phyloP scores from a whole-genome alignment of 2,113 vertebrate species.

The Boleophthalmus pectinirostris region DNA sequence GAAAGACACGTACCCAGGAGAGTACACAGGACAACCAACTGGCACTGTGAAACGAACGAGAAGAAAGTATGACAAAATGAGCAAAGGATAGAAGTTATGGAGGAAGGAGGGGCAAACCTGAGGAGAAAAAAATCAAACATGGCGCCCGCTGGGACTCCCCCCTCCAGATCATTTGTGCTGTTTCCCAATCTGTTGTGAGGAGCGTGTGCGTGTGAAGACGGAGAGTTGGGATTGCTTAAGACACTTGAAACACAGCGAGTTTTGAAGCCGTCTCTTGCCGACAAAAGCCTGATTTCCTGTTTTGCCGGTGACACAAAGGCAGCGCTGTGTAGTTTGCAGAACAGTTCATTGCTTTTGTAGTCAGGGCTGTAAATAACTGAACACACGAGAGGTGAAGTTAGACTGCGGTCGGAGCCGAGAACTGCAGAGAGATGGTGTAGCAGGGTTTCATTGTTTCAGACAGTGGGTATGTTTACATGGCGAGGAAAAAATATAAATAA shows the following conservation, averaged over 20 bases:
- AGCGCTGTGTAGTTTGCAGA: conserved; percentile 70
- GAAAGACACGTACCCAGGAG: conserved; percentile 42
- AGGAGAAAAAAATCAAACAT: conserved; percentile 75
- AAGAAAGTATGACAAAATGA: conserved; percentile 61
- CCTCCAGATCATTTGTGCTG: conserved; percentile 76
- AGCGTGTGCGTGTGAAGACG: conserved; percentile 73
- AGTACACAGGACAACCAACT: conserved; percentile 52
- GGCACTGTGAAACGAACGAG: conserved; percentile 42
- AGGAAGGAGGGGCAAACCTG: conserved; percentile 67
- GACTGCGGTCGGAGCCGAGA: conserved; percentile 48
- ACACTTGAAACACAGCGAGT: conserved; percentile 80
- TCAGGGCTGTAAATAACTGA: conserved; percentile 74
- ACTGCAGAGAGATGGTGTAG: conserved; percentile 29
- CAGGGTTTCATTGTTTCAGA: conserved; percentile 29
- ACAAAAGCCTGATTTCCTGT: conserved; percentile 80
- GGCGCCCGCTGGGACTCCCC: conserved; percentile 76
- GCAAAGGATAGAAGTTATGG: conserved; percentile 64
- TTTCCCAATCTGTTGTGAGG: conserved; percentile 81
- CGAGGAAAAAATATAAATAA: not conserved
- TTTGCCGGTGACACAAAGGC: conserved; percentile 72
- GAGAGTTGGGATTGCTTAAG: conserved; percentile 81
- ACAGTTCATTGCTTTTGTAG: conserved; percentile 71
- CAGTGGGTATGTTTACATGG: not conserved
- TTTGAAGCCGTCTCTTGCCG: conserved; percentile 76
- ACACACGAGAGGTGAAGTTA: conserved; percentile 62